phyloP scores from a whole-genome alignment of 1,140 invertebrate species.

The Papilio glaucus region DNA sequence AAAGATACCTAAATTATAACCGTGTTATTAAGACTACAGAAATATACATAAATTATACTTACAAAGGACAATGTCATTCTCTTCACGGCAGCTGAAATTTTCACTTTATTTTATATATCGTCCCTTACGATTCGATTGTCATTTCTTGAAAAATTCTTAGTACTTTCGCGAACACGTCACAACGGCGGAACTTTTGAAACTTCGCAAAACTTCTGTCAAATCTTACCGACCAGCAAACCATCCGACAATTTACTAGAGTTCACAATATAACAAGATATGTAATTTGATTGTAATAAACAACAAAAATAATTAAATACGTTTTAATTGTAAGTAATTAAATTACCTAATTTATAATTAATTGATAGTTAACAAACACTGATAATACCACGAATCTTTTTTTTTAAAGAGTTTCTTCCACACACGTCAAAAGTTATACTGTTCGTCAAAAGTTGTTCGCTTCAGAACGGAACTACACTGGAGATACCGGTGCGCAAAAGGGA shows the following conservation, averaged over 20 bases:
- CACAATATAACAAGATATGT: not conserved
- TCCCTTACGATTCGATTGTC: slow-evolving; percentile 50
- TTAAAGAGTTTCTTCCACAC: slow-evolving; percentile 46
- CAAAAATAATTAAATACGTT: not conserved
- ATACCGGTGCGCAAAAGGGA: slow-evolving; percentile 67
- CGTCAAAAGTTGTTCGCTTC: slow-evolving; percentile 52
- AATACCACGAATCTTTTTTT: slow-evolving; percentile 34
- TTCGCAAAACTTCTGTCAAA: slow-evolving; percentile 57
- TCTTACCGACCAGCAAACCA: slow-evolving; percentile 38
- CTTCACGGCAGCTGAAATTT: slow-evolving; percentile 55
- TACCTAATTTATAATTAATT: slow-evolving; percentile 27
- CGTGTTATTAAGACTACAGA: not conserved
- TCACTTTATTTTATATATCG: slow-evolving; percentile 51
- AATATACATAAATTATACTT: slow-evolving; percentile 51
- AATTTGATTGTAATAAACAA: not conserved
- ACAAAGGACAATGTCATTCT: slow-evolving; percentile 82
- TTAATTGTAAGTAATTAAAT: slow-evolving; percentile 8
- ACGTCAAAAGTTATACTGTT: slow-evolving; percentile 65
- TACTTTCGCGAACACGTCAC: slow-evolving; percentile 46
- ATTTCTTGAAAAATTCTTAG: slow-evolving; percentile 46
- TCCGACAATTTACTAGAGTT: not conserved
- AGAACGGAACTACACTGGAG: slow-evolving; percentile 61
- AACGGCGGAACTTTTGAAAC: slow-evolving; percentile 56
- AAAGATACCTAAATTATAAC: not conserved
- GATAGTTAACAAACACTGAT: slow-evolving; percentile 28